Evolutionary conservation across 2,113 vertebrate genomes (phyloP).

Genomic region (Recurvirostra avosetta): DNA sequence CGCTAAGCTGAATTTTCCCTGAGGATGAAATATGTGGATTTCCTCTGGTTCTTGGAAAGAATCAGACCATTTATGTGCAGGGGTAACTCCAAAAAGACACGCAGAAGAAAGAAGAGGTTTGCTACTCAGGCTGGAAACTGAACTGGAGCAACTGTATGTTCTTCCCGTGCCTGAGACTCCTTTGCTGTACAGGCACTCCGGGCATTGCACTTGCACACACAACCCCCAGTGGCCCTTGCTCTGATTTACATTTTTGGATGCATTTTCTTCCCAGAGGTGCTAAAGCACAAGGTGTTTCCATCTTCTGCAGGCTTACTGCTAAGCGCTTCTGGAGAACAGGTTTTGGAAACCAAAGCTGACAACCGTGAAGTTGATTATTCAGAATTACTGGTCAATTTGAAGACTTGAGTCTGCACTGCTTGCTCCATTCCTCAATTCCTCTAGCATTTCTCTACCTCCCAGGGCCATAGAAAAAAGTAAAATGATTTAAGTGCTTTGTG

Average conservation of each 20-base stretch:
- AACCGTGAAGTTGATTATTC: not conserved
- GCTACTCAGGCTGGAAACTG: not conserved
- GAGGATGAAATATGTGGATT: not conserved
- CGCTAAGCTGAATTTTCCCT: not conserved
- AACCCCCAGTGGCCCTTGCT: not conserved
- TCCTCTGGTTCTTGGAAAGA: not conserved
- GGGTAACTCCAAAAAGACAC: not conserved
- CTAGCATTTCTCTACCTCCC: not conserved
- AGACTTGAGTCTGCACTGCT: not conserved
- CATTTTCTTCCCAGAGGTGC: not conserved
- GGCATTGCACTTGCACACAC: not conserved
- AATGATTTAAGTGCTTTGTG: constrained; percentile 4
- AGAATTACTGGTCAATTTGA: constrained; percentile 8
- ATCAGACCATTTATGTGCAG: not conserved
- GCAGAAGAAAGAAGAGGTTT: not conserved
- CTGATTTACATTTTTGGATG: not conserved
- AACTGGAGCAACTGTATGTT: not conserved
- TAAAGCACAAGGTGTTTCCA: not conserved
- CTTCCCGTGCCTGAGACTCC: not conserved
- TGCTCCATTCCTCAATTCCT: not conserved
- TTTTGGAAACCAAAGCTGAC: not conserved
- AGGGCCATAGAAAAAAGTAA: not conserved
- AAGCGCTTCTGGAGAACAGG: not conserved
- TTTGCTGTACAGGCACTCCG: fast-evolving
- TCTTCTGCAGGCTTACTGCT: not conserved